Evolutionary conservation across 2,888 invertebrate species (phyloP).

Genomic region (Empis stercorea): DNA sequence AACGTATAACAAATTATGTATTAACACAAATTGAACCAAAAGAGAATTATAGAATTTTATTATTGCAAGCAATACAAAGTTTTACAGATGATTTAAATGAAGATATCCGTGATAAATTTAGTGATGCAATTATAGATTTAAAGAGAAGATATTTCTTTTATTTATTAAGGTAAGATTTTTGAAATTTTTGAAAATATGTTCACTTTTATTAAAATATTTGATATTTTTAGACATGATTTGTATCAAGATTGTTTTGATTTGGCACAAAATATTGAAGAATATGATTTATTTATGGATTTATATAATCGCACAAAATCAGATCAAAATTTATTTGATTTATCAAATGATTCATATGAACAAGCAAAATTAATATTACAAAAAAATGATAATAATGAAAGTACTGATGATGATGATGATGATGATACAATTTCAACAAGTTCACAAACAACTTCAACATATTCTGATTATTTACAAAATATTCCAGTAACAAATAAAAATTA

Average conservation of each 20-base stretch:
- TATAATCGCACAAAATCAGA: constrained; percentile 56
- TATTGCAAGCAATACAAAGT: constrained; percentile 68
- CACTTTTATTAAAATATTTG: background rate
- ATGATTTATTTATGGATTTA: constrained; percentile 77
- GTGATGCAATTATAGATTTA: constrained; percentile 64
- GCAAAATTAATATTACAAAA: constrained; percentile 40
- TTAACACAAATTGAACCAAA: constrained; percentile 30
- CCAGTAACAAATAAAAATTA: constrained; percentile 9
- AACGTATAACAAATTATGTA: constrained; percentile 54
- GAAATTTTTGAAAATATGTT: background rate
- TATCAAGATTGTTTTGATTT: constrained; percentile 73
- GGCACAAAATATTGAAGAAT: constrained; percentile 73
- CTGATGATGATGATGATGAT: constrained; percentile 22
- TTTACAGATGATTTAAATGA: constrained; percentile 58
- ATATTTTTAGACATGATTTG: constrained; percentile 46
- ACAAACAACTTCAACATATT: constrained; percentile 46
- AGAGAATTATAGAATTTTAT: constrained; percentile 36
- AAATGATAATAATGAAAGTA: constrained; percentile 19
- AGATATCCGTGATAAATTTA: constrained; percentile 57
- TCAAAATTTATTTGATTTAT: constrained; percentile 45
- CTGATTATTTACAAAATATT: constrained; percentile 39
- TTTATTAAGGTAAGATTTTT: constrained; percentile 52
- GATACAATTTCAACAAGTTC: constrained; percentile 57
- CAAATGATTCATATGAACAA: constrained; percentile 55
- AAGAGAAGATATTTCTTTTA: constrained; percentile 81